A percentile compares a stretch with the other conserved stretches of the same genome.
Evolutionary conservation across 2,797 vertebrate genomes (phyloP).

Genomic region (Meda fulgida): DNA sequence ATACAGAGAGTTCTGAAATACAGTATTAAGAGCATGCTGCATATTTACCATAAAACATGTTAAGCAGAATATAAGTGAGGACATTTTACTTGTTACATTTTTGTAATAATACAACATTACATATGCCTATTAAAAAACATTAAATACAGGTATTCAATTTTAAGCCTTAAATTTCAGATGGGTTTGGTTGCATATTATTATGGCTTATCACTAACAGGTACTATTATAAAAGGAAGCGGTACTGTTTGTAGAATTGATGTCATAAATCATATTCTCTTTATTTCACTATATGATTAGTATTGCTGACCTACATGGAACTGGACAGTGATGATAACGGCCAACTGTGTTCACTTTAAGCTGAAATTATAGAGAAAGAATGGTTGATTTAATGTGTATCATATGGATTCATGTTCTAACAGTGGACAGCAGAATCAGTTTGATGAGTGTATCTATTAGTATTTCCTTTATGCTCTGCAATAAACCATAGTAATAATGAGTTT

Average conservation of each 20-base stretch:
- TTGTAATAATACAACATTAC: not conserved
- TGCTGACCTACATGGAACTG: not conserved
- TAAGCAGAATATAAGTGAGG: not conserved
- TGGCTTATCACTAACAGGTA: not conserved
- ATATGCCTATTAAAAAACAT: not conserved
- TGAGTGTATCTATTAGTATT: not conserved
- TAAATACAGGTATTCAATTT: not conserved
- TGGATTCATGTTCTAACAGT: not conserved
- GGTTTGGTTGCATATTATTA: not conserved
- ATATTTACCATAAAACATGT: constrained; percentile 9
- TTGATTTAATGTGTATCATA: not conserved
- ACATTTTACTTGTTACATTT: constrained; percentile 2
- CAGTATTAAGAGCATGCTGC: constrained; percentile 11
- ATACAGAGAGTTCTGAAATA: not conserved
- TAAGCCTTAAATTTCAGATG: not conserved
- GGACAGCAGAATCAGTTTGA: not conserved
- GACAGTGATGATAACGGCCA: not conserved
- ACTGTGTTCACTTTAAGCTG: not conserved
- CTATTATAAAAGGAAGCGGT: not conserved
- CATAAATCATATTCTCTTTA: not conserved
- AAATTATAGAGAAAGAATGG: not conserved
- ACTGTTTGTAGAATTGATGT: not conserved
- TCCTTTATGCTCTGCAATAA: not conserved
- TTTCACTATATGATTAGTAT: constrained; percentile 2
- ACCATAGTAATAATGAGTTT: not conserved